Conservation (phyloP, 2,797 vertebrate genomes). For the Benthosema pterotum region DNA sequence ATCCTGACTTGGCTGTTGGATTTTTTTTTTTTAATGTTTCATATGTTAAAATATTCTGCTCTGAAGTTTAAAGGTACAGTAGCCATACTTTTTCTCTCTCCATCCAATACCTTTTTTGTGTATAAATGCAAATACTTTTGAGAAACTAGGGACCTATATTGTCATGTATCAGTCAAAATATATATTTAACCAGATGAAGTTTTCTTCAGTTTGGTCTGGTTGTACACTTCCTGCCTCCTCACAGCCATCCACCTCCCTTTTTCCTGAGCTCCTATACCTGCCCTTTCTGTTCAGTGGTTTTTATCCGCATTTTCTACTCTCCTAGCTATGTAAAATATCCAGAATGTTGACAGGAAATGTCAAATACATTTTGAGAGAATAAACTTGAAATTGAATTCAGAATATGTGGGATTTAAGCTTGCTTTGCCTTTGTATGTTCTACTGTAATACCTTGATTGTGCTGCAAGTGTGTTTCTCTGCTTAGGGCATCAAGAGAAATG, state of each 20-base stretch:
- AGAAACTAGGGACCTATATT: conserved; percentile 28
- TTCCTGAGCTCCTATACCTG: conserved; percentile 36
- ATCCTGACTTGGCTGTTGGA: conserved; percentile 7
- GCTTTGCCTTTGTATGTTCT: conserved; percentile 3
- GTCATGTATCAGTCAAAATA: conserved; percentile 26
- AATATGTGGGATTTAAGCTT: not conserved
- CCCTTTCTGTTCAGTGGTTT: conserved; percentile 64
- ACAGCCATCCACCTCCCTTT: conserved; percentile 39
- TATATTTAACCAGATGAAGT: conserved; percentile 12
- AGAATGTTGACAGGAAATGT: conserved; percentile 54
- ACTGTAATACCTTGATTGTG: not conserved
- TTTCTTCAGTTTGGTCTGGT: not conserved
- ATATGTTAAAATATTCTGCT: too few relatives aligned
- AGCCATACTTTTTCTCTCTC: too few relatives aligned
- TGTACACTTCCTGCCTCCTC: conserved; percentile 30
- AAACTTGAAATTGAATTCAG: conserved; percentile 68
- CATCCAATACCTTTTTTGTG: conserved; percentile 1
- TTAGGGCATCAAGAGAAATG: too few relatives aligned
- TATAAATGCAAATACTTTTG: conserved; percentile 33
- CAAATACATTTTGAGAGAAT: conserved; percentile 72
- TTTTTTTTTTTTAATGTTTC: not conserved
- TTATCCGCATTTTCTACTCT: conserved; percentile 76
- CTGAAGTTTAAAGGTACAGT: too few relatives aligned
- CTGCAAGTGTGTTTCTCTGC: too few relatives aligned
- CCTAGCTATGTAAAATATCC: conserved; percentile 66